phyloP scores from a whole-genome alignment of 2,888 invertebrate genomes.

The Stenodema calcarata region DNA sequence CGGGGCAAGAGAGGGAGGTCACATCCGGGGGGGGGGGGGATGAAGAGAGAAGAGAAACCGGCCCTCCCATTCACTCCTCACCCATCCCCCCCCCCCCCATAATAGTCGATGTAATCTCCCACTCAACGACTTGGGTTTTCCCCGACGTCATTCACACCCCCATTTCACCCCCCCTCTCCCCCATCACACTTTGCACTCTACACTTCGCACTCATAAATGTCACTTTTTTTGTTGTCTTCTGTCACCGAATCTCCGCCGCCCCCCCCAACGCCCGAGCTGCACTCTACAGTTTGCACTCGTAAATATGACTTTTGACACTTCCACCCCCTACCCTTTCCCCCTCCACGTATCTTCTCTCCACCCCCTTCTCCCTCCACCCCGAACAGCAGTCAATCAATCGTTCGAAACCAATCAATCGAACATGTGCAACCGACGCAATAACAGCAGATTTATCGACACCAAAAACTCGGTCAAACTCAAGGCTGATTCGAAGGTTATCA shows the following conservation, averaged over 20 bases:
- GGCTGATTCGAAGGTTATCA: no score
- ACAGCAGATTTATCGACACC: no score
- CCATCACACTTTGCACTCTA: slow-evolving; percentile 3
- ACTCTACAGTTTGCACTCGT: slow-evolving; percentile 1
- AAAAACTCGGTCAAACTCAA: no score
- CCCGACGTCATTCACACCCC: background rate
- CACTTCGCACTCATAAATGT: slow-evolving; percentile 10
- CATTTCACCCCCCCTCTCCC: background rate
- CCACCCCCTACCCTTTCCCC: background rate
- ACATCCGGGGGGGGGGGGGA: background rate
- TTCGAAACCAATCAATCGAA: background rate
- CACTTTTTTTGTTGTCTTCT: background rate
- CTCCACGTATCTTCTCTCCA: no score
- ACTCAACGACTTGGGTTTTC: slow-evolving; percentile 8
- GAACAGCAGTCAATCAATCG: background rate
- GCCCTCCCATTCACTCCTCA: background rate
- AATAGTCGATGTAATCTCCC: slow-evolving; percentile 41
- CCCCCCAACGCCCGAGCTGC: background rate
- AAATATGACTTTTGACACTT: background rate
- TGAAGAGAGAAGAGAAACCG: background rate
- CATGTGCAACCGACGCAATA: background rate
- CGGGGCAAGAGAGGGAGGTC: background rate
- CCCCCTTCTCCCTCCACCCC: background rate
- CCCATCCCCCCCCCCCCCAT: slow-evolving; percentile 3
- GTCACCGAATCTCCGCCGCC: background rate